These are phyloP conservation scores for Leucosticte australis DNA, from an alignment of 2,113 vertebrate genomes.

Conservation along the genomic window DNA sequence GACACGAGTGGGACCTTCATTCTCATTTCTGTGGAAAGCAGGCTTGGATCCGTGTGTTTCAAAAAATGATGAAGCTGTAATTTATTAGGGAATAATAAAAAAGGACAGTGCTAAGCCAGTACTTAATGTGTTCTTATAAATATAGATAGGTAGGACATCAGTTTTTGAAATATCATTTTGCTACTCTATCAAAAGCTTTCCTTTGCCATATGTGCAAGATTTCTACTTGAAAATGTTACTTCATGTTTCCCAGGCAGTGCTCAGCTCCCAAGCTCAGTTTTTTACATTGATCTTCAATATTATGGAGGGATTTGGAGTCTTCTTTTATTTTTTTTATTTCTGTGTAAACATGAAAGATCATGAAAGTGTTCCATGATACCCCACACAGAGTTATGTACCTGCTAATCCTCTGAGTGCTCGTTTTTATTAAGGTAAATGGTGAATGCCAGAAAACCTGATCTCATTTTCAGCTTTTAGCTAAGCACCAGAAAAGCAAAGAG, in stretches of 20 bases:
- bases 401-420: not conserved
- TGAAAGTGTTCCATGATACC: not conserved
- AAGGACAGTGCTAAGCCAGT: not conserved
- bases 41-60: not conserved
- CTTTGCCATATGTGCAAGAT: conserved; percentile 20
- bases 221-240: conserved; percentile 8
- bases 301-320: not conserved
- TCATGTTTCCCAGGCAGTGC: not conserved
- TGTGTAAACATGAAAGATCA: not conserved
- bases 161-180: not conserved
- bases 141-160: conserved; percentile 12
- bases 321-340: not conserved
- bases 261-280: not conserved
- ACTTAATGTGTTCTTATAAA: conserved; percentile 14
- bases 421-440: not conserved
- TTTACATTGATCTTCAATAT: not conserved
- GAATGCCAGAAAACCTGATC: conserved; percentile 10
- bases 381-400: not conserved
- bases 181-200: conserved; percentile 21
- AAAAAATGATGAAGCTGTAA: not conserved
- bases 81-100: not conserved
- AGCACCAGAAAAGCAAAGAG: conserved; percentile 32
- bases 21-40: not conserved
- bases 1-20: not conserved
- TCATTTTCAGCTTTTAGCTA: conserved; percentile 32